Conservation (phyloP, 2,797 vertebrate genomes). For the Nannoperca australis region DNA sequence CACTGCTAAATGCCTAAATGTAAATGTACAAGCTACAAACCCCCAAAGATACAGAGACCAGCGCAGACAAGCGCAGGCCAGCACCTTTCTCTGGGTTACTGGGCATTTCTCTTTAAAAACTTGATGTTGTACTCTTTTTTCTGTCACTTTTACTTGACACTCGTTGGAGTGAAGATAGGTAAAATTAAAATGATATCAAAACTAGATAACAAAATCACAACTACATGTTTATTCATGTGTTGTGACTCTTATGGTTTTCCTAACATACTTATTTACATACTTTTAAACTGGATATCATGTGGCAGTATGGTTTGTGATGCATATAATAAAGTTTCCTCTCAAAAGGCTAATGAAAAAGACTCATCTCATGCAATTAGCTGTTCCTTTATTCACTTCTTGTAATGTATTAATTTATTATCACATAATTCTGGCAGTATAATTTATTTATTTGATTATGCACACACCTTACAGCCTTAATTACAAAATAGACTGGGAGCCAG, state of each 20-base stretch:
- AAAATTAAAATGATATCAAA: conserved; percentile 14
- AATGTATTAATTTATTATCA: conserved; percentile 87
- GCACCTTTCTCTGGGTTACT: conserved; percentile 9
- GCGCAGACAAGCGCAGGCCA: not conserved
- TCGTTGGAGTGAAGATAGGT: conserved; percentile 9
- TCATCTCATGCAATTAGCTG: conserved; percentile 83
- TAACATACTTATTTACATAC: conserved; percentile 78
- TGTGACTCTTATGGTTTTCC: conserved; percentile 36
- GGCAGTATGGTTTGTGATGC: conserved; percentile 81
- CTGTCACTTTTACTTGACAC: not conserved
- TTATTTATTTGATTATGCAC: conserved; percentile 84
- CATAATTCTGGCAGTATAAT: conserved; percentile 76
- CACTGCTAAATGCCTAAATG: not conserved
- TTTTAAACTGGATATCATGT: conserved; percentile 74
- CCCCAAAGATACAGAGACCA: not conserved
- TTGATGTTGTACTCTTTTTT: conserved; percentile 5
- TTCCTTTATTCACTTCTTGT: conserved; percentile 83
- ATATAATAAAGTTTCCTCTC: conserved; percentile 85
- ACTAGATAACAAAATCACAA: conserved; percentile 41
- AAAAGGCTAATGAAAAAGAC: conserved; percentile 84
- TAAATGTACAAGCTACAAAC: not conserved
- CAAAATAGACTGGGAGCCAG: conserved; percentile 75
- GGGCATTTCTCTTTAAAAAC: conserved; percentile 9
- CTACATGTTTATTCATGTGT: conserved; percentile 45
- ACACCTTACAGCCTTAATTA: conserved; percentile 86